Evolutionary conservation across 1,140 invertebrate species (phyloP).

Genomic region (Bilobella aurantiaca): DNA sequence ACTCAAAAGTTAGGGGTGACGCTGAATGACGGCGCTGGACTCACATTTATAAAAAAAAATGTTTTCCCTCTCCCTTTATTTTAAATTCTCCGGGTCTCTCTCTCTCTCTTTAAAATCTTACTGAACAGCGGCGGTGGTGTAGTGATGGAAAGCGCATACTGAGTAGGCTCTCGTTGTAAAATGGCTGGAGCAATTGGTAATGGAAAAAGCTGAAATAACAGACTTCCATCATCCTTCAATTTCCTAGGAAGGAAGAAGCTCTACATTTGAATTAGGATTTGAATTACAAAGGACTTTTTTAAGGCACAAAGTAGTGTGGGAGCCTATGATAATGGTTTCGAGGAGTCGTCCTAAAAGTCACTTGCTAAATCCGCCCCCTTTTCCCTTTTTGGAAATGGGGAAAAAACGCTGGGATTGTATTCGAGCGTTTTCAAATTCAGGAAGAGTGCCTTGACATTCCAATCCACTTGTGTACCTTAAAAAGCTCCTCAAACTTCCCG

Average conservation of each 20-base stretch:
- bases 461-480: too few relatives aligned
- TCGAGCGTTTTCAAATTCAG: too few relatives aligned
- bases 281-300: not conserved
- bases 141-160: not conserved
- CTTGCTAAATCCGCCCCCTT: too few relatives aligned
- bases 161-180: not conserved
- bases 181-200: not conserved
- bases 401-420: too few relatives aligned
- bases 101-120: not conserved
- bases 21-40: not conserved
- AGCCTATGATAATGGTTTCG: too few relatives aligned
- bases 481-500: too few relatives aligned
- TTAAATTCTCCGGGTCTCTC: not conserved
- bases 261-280: not conserved
- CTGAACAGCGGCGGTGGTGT: not conserved
- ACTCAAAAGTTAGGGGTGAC: not conserved
- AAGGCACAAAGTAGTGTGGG: too few relatives aligned
- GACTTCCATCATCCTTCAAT: not conserved
- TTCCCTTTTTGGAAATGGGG: too few relatives aligned
- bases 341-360: too few relatives aligned
- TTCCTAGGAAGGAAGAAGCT: too few relatives aligned
- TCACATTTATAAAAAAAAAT: too few relatives aligned
- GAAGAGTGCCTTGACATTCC: too few relatives aligned
- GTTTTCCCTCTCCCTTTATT: not conserved
- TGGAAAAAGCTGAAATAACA: not conserved